Evolutionary conservation across 2,888 invertebrate species (phyloP).

Genomic region (Galerucella pusilla): DNA sequence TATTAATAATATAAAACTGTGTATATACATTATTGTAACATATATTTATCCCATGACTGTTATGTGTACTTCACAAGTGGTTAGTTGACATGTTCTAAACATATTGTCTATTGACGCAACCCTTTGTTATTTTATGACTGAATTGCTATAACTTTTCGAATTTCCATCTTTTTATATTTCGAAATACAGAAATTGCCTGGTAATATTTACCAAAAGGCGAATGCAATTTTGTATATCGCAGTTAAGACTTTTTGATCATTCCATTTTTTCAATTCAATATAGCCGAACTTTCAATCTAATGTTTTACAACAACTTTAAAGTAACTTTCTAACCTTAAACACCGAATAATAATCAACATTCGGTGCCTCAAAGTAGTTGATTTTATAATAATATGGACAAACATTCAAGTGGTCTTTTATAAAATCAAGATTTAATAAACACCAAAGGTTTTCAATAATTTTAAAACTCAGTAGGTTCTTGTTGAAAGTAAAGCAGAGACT

Average conservation of each 20-base stretch:
- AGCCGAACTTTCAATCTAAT: background rate
- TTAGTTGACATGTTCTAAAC: conserved; percentile 59
- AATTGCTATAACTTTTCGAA: conserved; percentile 34
- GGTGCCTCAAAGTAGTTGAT: background rate
- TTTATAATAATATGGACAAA: too few relatives aligned
- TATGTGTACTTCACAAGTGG: conserved; percentile 47
- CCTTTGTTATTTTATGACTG: conserved; percentile 56
- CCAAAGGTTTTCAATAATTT: too few relatives aligned
- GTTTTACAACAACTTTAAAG: background rate
- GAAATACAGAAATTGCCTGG: conserved; percentile 37
- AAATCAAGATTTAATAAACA: too few relatives aligned
- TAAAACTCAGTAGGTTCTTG: too few relatives aligned
- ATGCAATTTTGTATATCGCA: conserved; percentile 45
- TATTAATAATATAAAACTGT: background rate
- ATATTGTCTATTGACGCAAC: conserved; percentile 51
- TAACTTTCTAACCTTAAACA: background rate
- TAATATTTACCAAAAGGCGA: conserved; percentile 1
- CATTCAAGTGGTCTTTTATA: too few relatives aligned
- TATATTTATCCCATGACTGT: conserved; percentile 22
- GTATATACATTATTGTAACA: conserved; percentile 7
- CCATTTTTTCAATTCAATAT: background rate
- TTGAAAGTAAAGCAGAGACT: too few relatives aligned
- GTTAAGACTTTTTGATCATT: conserved; percentile 45
- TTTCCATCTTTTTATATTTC: conserved; percentile 44
- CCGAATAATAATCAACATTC: too few relatives aligned